Evolutionary conservation across 2,888 invertebrate species (phyloP), one percentile per base, ranked within the genome.

Genomic region (Macaria liturata): DNA sequence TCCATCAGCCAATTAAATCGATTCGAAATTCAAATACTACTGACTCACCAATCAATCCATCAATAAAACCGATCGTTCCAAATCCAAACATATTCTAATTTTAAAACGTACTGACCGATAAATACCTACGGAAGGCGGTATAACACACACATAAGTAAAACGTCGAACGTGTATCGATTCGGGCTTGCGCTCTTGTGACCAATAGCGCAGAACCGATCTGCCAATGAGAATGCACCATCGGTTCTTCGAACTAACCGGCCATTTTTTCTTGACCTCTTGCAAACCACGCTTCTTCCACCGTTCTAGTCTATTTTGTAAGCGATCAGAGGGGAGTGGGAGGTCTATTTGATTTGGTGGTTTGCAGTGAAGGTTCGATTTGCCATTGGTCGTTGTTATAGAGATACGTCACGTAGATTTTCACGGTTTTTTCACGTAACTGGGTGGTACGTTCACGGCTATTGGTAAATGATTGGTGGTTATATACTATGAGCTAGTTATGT

Each of bases 161-260:
- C 68, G 61, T 71, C 72, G 65, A 64, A 60, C 61, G 52, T 55
- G 52, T 60, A 60, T 60, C 51, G 55, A 46, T 49, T 56, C 46
- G 52, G 52, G 55, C 49, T 39, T 54, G 86, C 87, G 92, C 92
- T 92, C 69, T 81, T 74, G 75, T 77, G 72, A 75, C 91, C 92
- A 91, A 92, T 92, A 81, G 89, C 86, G 88, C 85, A 82, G 86
- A 92, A 91, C 93, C 94, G 93, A 94, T 94, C 93, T 88, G 71
- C 91, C 91, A 91, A 91, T 91, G 76, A 74, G 73, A 66, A 68
- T 67, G 69, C 81, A 64, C 68, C 78, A 68, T 84, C 71, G 80
- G 67, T 76, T 81, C 85, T 90, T 86, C 82, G 88, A 87, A 62
- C 61, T 57, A 44, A 57, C 54, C 66, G 57, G 39, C 86, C 74